phyloP scores from a whole-genome alignment of 2,797 vertebrate genomes.

The Gallirallus australis region DNA sequence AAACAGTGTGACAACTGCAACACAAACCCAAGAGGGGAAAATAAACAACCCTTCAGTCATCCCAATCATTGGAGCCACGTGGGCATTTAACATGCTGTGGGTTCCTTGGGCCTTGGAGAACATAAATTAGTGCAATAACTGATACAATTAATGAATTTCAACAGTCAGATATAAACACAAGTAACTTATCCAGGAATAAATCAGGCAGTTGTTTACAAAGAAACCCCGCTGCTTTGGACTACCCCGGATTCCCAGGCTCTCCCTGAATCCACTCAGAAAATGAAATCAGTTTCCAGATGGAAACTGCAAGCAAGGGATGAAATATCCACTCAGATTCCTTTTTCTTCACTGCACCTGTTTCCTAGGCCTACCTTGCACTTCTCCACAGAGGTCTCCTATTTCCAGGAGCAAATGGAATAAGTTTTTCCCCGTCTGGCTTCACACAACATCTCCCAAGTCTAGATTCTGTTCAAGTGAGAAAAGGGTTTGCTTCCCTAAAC shows the following conservation, averaged over 20 bases:
- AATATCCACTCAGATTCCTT: not conserved
- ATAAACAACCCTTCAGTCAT: slow-evolving; percentile 64
- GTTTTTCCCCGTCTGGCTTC: not conserved
- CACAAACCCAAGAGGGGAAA: slow-evolving; percentile 61
- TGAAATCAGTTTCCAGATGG: not conserved
- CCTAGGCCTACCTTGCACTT: not conserved
- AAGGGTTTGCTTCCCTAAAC: not conserved
- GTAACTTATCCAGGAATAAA: slow-evolving; percentile 31
- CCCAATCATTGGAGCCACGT: slow-evolving; percentile 46
- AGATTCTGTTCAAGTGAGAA: not conserved
- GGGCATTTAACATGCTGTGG: slow-evolving; percentile 52
- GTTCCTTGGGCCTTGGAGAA: not conserved
- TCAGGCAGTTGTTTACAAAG: not conserved
- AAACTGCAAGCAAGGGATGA: not conserved
- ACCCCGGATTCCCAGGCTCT: not conserved
- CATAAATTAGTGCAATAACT: slow-evolving; percentile 52
- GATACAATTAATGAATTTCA: slow-evolving; percentile 59
- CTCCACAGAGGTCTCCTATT: not conserved
- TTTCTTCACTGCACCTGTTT: not conserved
- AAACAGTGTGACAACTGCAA: slow-evolving; percentile 59
- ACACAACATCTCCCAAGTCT: accelerated
- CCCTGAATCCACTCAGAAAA: not conserved
- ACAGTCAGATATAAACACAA: slow-evolving; percentile 9
- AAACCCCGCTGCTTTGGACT: not conserved
- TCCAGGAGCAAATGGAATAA: not conserved